Evolutionary conservation across 2,888 invertebrate genomes (phyloP), one percentile per base, ranked within the genome.

Genomic region (Branchellion lobata): DNA sequence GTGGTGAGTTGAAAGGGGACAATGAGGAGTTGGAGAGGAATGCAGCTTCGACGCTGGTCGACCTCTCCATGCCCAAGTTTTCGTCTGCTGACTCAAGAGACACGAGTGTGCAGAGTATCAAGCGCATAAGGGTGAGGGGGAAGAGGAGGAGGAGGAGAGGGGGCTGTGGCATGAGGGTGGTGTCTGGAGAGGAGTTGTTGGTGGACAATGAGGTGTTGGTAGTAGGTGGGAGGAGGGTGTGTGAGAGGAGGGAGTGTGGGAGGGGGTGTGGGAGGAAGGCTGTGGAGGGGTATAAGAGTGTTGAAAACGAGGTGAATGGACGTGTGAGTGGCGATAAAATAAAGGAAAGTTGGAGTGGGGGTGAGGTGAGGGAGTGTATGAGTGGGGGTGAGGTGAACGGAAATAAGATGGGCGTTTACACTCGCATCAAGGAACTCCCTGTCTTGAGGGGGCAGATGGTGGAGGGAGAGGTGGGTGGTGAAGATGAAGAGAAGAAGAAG

Each of bases 1-100:
- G 40, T 40, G 24, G 8, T 3, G n/a, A 24, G 21, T 5, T 14
- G 3, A n/a, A 8, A 18, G 61, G 14, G n/a, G 61, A 18, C 3
- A n/a, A 57, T 5, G 61, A n/a, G 21, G 21, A 24, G n/a, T 57
- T 57, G 27, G 75, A 75, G 29, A 27, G 47, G 2, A 51, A 53
- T 31, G 75, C 51, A 31, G 75, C 75, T 29, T 75, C 75, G n/a
- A 75, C 75, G 24, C 75, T 75, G 27, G 75, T 51, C 0, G 51
- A 53, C n/a, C 75, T 75, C 53, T 75, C 75, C 3, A 53, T 21
- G 18, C 33, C 29, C 29, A 75, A 47, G 29, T 47, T 27, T 24
- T 21, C 18, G 2, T 24, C 24, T 18, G 24, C 34, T 29, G 27
- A 69, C 27, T 8, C 11, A 65, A 65, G 47, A 14, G 8, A 47